Evolutionary conservation across 2,888 invertebrate species (phyloP).

Genomic region (Macropis europaea): DNA sequence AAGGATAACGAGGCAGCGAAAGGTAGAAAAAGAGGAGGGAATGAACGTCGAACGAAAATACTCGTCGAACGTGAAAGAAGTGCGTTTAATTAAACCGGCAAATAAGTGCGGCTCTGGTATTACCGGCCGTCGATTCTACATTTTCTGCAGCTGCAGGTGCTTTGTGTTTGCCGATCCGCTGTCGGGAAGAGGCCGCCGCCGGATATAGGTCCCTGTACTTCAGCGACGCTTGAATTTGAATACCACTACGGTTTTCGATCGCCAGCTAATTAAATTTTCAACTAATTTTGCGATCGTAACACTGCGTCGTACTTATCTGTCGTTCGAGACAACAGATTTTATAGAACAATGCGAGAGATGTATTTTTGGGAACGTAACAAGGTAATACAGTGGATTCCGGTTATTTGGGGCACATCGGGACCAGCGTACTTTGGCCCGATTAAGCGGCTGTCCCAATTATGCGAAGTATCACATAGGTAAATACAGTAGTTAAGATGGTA

Average conservation of each 20-base stretch:
- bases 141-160: conserved; percentile 53
- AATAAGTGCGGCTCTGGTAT: conserved; percentile 54
- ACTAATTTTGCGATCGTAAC: conserved; percentile 10
- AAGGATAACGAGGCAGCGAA: conserved; percentile 57
- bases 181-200: not conserved
- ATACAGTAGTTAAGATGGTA: too few species aligned
- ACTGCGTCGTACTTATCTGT: not conserved
- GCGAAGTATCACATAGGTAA: too few species aligned
- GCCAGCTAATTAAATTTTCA: conserved; percentile 24
- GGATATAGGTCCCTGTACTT: conserved; percentile 26
- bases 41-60: conserved; percentile 52
- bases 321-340: not conserved
- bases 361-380: too few species aligned
- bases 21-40: conserved; percentile 27
- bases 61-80: conserved; percentile 64
- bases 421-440: too few species aligned
- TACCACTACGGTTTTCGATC: conserved; percentile 2
- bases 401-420: too few species aligned
- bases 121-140: conserved; percentile 46
- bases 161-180: conserved; percentile 50
- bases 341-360: too few species aligned
- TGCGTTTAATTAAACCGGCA: conserved; percentile 66
- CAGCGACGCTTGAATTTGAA: conserved; percentile 18
- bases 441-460: too few species aligned
- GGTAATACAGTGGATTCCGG: too few species aligned